Base-by-base conservation (phyloP, 37 sponge, comb jelly and placozoan species). In the Oopsacas minuta region DNA sequence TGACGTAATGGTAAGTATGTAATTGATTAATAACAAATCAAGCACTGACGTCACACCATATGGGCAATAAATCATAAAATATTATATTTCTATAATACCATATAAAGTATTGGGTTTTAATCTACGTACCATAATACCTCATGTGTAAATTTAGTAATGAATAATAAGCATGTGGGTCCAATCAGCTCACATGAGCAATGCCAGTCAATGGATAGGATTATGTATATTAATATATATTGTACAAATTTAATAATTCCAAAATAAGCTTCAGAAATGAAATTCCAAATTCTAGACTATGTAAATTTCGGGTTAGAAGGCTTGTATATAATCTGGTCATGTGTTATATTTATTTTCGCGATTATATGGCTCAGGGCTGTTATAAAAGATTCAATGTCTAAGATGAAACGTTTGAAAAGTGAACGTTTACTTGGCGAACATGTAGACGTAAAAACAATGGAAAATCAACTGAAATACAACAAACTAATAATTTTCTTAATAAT, bases 401-500 rank as follows among this genome's bases (percentile, higher is more conserved):
- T 10, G 5, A 61, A 61, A 61, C 20, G 75, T 3, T 61, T 61
- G 22, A 12, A 61, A 61, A 32, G 30, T 61, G 28, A 61, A 12
- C 20, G 75, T 12, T n/a, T 61, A 3, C 17, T 61, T 20, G 28
- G 30, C 5, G 75, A 61, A 20, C 22, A n/a, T 32, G 75, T 32
- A 61, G 75, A 61, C 17, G 5, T 25, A 61, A 3, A 10, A 61
- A 61, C 75, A 12, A 7, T 61, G 75, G 1, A 3, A 61, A 61
- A 61, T 34, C 75, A 61, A 61, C 75, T 61, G 32, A 25, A 61
- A 61, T 61, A 61, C 75, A 61, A 61, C 30, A 61, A n/a, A 12
- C 75, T 61, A 10, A 61, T 61, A 61, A 61, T 61, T 32, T 25
- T 61, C 75, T 34, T 61, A 3, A 61, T 61, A 10, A n/a, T 61